Evolutionary conservation across 37 sponge, comb jelly and placozoan species (phyloP).

Genomic region (Ianthella basta): DNA sequence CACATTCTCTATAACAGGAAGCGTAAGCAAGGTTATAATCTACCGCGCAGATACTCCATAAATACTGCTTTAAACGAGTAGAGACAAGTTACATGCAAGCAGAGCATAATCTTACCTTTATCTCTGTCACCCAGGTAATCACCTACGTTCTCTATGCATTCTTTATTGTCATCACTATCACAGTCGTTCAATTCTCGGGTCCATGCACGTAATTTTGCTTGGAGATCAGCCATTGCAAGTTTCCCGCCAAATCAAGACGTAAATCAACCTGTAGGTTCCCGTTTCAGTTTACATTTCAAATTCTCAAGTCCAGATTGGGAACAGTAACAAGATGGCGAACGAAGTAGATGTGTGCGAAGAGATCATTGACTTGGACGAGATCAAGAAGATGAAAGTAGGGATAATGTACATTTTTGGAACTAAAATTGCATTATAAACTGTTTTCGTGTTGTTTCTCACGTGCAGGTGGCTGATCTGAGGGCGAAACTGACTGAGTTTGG

Average conservation of each 20-base stretch:
- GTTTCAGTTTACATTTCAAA: not conserved
- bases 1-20: conserved; percentile 1
- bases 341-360: conserved; percentile 27
- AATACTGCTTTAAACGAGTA: not conserved
- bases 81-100: not conserved
- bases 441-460: not conserved
- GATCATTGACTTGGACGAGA: conserved; percentile 66
- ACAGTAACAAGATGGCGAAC: too few species aligned
- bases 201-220: conserved; percentile 18
- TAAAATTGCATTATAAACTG: not conserved
- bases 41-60: not conserved
- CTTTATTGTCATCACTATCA: too few species aligned
- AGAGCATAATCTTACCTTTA: not conserved
- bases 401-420: not conserved
- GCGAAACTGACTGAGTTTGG: conserved; percentile 62
- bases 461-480: conserved; percentile 72
- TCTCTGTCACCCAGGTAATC: not conserved
- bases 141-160: not conserved
- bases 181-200: not conserved
- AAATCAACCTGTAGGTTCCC: not conserved
- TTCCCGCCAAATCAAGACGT: not conserved
- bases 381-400: conserved; percentile 75
- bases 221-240: not conserved
- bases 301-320: conserved; percentile 35
- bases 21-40: not conserved